Evolutionary conservation across 2,888 invertebrate genomes (phyloP).

Genomic region (Eumerus sabulonum): DNA sequence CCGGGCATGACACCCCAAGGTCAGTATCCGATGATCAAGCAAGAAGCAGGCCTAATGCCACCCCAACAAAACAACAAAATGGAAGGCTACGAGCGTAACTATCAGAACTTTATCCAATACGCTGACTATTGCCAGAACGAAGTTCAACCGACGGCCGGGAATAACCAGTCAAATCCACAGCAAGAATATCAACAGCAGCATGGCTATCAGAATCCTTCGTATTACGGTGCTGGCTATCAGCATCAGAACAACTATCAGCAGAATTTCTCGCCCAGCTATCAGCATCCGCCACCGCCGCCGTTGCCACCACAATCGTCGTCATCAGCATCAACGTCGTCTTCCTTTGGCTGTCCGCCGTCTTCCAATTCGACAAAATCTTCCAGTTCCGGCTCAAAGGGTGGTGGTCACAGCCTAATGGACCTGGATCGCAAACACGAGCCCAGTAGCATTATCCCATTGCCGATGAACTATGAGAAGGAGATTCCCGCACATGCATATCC

Average conservation of each 20-base stretch:
- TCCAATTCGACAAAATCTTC: constrained; percentile 69
- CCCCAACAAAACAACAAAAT: constrained; percentile 76
- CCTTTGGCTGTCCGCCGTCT: constrained; percentile 69
- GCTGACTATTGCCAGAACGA: constrained; percentile 79
- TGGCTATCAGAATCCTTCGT: constrained; percentile 75
- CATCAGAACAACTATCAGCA: constrained; percentile 78
- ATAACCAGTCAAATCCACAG: constrained; percentile 71
- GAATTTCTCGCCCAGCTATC: constrained; percentile 77
- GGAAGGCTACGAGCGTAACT: constrained; percentile 79
- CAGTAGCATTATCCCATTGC: constrained; percentile 76
- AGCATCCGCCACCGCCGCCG: constrained; percentile 72
- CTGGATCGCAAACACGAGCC: constrained; percentile 77
- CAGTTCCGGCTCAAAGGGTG: constrained; percentile 49
- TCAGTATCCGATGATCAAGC: constrained; percentile 75
- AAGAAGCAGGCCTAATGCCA: constrained; percentile 77
- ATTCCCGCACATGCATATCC: constrained; percentile 79
- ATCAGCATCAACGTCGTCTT: constrained; percentile 68
- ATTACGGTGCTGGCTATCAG: constrained; percentile 74
- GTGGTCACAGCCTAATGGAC: constrained; percentile 72
- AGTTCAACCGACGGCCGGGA: constrained; percentile 75
- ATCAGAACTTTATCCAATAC: constrained; percentile 79
- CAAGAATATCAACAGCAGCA: constrained; percentile 73
- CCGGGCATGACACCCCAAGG: constrained; percentile 74
- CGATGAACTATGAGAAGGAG: constrained; percentile 79
- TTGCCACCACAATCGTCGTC: constrained; percentile 69